phyloP scores from a whole-genome alignment of 2,797 vertebrate genomes.

The Fratercula arctica region DNA sequence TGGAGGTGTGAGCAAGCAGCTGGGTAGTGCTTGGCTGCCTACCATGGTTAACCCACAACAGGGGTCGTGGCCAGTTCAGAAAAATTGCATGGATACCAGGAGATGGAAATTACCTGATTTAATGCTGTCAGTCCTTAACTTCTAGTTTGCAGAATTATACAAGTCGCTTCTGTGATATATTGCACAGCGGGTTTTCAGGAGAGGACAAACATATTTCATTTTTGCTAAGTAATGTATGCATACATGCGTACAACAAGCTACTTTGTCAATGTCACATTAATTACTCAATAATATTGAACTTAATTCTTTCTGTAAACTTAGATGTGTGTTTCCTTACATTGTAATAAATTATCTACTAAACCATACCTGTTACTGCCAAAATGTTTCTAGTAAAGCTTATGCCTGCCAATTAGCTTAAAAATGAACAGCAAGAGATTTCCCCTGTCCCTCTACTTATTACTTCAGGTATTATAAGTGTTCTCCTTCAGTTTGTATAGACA shows the following conservation, averaged over 20 bases:
- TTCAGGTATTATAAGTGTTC: background rate
- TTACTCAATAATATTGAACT: constrained; percentile 23
- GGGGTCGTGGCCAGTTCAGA: background rate
- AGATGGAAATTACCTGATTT: background rate
- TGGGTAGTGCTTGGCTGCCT: background rate
- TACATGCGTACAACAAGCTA: background rate
- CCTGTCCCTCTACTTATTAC: background rate
- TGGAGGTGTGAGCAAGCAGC: background rate
- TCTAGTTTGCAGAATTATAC: background rate
- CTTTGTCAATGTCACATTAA: constrained; percentile 44
- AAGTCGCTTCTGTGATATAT: background rate
- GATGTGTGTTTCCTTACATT: background rate
- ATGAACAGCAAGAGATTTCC: background rate
- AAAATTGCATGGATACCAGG: background rate
- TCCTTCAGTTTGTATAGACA: background rate
- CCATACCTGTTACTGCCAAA: background rate
- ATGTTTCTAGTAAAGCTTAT: background rate
- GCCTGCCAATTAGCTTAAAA: background rate
- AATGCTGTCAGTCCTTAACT: background rate
- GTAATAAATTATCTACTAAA: background rate
- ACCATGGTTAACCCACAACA: background rate
- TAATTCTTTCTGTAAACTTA: background rate
- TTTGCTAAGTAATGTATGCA: background rate
- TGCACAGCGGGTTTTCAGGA: background rate
- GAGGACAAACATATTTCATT: background rate